These are phyloP conservation scores for Eleginops maclovinus DNA, from an alignment of 2,113 vertebrate species.

Conservation along the genomic window DNA sequence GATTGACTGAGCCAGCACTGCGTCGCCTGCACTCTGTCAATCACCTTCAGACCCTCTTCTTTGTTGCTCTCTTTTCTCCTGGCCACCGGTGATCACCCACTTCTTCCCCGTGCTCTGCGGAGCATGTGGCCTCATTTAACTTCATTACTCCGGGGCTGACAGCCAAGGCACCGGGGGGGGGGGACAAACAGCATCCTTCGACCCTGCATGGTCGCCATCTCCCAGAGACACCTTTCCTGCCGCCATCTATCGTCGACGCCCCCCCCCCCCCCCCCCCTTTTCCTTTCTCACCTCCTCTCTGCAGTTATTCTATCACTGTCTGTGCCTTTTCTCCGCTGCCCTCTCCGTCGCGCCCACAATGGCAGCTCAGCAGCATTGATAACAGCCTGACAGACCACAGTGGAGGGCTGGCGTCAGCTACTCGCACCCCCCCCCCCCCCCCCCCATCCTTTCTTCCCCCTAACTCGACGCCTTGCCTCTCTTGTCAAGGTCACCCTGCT, in stretches of 20 bases:
- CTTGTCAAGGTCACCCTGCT: constrained; percentile 73
- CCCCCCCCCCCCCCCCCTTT: background rate
- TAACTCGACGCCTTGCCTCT: constrained; percentile 62
- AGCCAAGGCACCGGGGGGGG: constrained; percentile 63
- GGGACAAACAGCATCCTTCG: constrained; percentile 65
- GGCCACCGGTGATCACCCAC: constrained; percentile 62
- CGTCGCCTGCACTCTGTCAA: constrained; percentile 65
- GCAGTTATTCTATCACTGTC: constrained; percentile 68
- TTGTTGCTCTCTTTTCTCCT: constrained; percentile 59
- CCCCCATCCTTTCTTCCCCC: constrained; percentile 7
- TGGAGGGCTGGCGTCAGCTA: constrained; percentile 63
- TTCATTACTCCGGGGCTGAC: constrained; percentile 79
- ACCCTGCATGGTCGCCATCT: constrained; percentile 62
- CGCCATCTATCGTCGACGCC: constrained; percentile 49
- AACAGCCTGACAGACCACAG: constrained; percentile 77
- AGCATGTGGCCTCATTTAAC: constrained; percentile 79
- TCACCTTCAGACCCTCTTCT: constrained; percentile 63
- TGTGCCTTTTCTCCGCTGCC: constrained; percentile 19
- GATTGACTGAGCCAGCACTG: constrained; percentile 77
- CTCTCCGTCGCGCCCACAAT: background rate
- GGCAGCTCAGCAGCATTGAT: constrained; percentile 77
- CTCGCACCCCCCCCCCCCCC: constrained; percentile 42
- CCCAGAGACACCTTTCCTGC: constrained; percentile 61
- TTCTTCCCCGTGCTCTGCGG: constrained; percentile 38
- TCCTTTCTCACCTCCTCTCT: constrained; percentile 38